Evolutionary conservation across 2,888 invertebrate species (phyloP).

Genomic region (Limulus polyphemus): DNA sequence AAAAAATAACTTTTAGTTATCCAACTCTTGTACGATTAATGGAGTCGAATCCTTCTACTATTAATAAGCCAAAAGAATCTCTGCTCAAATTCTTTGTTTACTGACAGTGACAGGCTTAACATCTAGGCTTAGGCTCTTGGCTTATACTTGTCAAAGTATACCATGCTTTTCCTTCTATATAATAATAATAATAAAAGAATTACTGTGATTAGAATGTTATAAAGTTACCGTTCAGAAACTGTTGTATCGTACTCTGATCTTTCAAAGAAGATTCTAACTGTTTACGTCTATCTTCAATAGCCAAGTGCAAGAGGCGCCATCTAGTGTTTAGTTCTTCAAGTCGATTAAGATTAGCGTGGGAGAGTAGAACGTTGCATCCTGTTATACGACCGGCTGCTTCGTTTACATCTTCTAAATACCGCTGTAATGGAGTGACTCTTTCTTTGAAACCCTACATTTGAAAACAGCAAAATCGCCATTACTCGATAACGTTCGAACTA

Average conservation of each 20-base stretch:
- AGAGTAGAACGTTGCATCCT: slow-evolving; percentile 56
- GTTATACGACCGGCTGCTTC: slow-evolving; percentile 59
- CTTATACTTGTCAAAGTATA: no score
- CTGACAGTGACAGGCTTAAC: no score
- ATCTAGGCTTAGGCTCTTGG: no score
- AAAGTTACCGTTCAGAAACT: slow-evolving; percentile 36
- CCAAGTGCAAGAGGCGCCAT: slow-evolving; percentile 73
- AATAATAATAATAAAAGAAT: no score
- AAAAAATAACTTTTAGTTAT: no score
- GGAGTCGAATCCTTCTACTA: no score
- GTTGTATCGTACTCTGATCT: slow-evolving; percentile 57
- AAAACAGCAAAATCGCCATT: slow-evolving; percentile 5
- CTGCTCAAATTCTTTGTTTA: no score
- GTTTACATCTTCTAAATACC: slow-evolving; percentile 59
- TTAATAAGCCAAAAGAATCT: no score
- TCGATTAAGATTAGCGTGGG: slow-evolving; percentile 45
- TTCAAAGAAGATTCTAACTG: slow-evolving; percentile 69
- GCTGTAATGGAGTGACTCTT: slow-evolving; percentile 53
- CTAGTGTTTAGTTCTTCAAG: slow-evolving; percentile 76
- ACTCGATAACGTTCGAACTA: no score
- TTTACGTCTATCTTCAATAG: slow-evolving; percentile 62
- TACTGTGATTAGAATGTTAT: no score
- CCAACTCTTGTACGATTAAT: no score
- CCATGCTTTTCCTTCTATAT: no score
- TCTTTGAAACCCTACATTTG: slow-evolving; percentile 55